Percentiles rank a stretch among this genome's conserved stretches.
phyloP scores from a whole-genome alignment of 1,140 invertebrate genomes.

The Ips nitidus region DNA sequence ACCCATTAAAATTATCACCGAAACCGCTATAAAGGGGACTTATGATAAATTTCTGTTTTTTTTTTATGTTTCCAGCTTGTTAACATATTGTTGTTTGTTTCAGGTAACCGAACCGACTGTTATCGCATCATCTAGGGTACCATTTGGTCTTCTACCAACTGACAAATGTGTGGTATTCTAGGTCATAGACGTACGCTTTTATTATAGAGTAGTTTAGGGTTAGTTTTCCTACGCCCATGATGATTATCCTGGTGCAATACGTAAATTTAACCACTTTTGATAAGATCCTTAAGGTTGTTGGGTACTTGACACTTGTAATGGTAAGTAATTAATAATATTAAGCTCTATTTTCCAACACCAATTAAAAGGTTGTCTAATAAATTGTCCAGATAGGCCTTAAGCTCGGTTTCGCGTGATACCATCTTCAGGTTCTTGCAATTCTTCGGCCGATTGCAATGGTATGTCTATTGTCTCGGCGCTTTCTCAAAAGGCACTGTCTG shows the following conservation, averaged over 20 bases:
- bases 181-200: not conserved
- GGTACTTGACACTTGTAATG: no score
- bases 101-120: slow-evolving; percentile 32
- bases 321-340: not conserved
- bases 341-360: not conserved
- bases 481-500: not conserved
- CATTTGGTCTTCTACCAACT: slow-evolving; percentile 11
- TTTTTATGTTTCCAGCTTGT: slow-evolving; percentile 35
- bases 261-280: no score
- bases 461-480: not conserved
- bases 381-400: not conserved
- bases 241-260: no score
- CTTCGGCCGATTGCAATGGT: not conserved
- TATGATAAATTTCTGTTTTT: slow-evolving; percentile 22
- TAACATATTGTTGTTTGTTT: slow-evolving; percentile 34
- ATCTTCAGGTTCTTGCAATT: not conserved
- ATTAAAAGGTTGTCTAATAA: not conserved
- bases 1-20: not conserved
- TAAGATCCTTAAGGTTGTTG: not conserved
- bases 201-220: no score
- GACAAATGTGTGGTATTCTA: slow-evolving; percentile 16
- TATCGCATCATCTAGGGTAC: slow-evolving; percentile 20
- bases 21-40: no score
- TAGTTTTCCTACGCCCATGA: no score
- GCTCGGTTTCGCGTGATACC: not conserved